phyloP scores from a whole-genome alignment of 2,888 invertebrate species.

The Sarcophaga variegata region DNA sequence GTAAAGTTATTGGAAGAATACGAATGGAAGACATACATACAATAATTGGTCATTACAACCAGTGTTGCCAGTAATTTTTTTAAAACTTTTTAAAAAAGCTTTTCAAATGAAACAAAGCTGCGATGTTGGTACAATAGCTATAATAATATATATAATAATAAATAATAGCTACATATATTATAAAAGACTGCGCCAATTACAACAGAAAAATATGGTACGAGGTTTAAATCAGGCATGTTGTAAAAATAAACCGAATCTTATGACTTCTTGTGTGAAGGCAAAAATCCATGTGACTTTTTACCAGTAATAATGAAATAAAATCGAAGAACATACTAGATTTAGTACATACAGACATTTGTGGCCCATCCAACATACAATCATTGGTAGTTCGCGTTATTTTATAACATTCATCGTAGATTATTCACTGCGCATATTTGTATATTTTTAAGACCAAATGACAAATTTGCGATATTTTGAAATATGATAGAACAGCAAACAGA shows the following conservation, averaged over 20 bases:
- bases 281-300: too few relatives aligned
- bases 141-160: too few relatives aligned
- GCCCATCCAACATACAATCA: too few relatives aligned
- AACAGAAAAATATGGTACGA: slow-evolving; percentile 24
- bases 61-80: neutral
- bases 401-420: too few relatives aligned
- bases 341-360: too few relatives aligned
- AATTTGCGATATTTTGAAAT: slow-evolving; percentile 16
- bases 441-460: slow-evolving; percentile 2
- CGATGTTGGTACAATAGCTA: slow-evolving; percentile 6
- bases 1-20: slow-evolving; percentile 62
- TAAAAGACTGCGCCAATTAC: neutral
- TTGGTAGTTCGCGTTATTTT: too few relatives aligned
- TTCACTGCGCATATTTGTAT: too few relatives aligned
- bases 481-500: slow-evolving; percentile 43
- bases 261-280: too few relatives aligned
- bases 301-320: too few relatives aligned
- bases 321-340: too few relatives aligned
- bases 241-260: neutral
- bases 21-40: slow-evolving; percentile 40
- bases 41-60: neutral
- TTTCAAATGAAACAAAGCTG: slow-evolving; percentile 1
- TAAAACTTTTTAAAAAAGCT: neutral
- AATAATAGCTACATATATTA: slow-evolving; percentile 22
- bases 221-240: slow-evolving; percentile 2